Percentiles rank a stretch among this genome's conserved stretches.
These are phyloP conservation scores for Idaea aversata DNA, from an alignment of 2,888 invertebrate species.

Conservation along the genomic window DNA sequence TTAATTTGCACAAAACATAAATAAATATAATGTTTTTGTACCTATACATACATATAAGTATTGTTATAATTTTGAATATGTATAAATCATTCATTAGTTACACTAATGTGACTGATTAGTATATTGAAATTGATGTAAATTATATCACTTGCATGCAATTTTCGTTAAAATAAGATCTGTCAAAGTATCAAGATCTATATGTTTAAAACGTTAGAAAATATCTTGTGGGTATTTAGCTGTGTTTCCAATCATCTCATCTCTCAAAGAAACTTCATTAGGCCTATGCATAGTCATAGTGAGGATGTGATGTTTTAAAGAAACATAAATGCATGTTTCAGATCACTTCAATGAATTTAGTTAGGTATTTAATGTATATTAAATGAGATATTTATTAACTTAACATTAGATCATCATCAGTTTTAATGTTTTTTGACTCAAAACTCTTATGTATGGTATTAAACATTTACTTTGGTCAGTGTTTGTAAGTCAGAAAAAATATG, in stretches of 20 bases:
- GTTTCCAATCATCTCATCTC: conserved; percentile 27
- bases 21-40: conserved; percentile 49
- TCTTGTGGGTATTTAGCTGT: conserved; percentile 29
- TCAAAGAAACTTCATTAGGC: conserved; percentile 40
- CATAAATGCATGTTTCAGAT: conserved; percentile 26
- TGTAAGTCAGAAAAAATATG: background rate
- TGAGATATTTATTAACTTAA: conserved; percentile 12
- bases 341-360: conserved; percentile 10
- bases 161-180: conserved; percentile 40
- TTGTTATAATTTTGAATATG: background rate
- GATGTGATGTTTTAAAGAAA: conserved; percentile 22
- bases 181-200: conserved; percentile 43
- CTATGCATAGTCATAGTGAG: conserved; percentile 22
- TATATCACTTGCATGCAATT: conserved; percentile 45
- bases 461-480: background rate
- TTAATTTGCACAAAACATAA: conserved; percentile 61
- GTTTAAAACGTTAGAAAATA: conserved; percentile 16
- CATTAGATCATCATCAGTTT: conserved; percentile 16
- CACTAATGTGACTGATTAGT: conserved; percentile 57
- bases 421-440: conserved; percentile 8
- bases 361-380: conserved; percentile 10
- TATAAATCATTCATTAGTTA: conserved; percentile 51
- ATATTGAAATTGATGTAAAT: conserved; percentile 36
- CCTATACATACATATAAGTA: background rate
- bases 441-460: conserved; percentile 12